Evolutionary conservation across 1,140 invertebrate species (phyloP).

Genomic region (Stenopsyche tienmushanensis): DNA sequence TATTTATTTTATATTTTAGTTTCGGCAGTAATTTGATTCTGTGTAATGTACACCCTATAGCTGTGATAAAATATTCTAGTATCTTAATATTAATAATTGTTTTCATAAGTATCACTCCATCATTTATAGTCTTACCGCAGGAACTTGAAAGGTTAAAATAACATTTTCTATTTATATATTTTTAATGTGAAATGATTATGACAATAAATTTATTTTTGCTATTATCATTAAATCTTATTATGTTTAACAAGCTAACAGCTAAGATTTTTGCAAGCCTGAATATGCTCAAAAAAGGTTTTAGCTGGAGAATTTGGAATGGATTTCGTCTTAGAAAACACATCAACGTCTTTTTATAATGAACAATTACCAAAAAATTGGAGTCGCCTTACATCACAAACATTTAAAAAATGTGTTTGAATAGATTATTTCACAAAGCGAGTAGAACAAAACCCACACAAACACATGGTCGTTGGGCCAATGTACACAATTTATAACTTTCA

Average conservation of each 20-base stretch:
- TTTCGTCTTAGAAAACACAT: constrained; percentile 76
- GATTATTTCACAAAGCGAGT: constrained; percentile 71
- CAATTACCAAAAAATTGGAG: constrained; percentile 80
- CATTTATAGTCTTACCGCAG: constrained; percentile 82
- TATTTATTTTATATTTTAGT: constrained; percentile 46
- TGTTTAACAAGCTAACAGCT: constrained; percentile 76
- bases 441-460: constrained; percentile 74
- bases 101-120: constrained; percentile 75
- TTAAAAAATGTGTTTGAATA: constrained; percentile 84
- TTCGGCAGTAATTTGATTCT: constrained; percentile 79
- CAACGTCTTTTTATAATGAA: constrained; percentile 79
- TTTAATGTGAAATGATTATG: constrained; percentile 4
- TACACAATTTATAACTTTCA: constrained; percentile 72
- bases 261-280: constrained; percentile 71
- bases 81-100: too few relatives aligned
- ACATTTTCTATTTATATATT: too few relatives aligned
- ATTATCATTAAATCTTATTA: constrained; percentile 30
- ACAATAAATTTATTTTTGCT: background rate
- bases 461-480: constrained; percentile 86
- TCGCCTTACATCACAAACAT: constrained; percentile 77
- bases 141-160: constrained; percentile 70
- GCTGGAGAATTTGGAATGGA: constrained; percentile 91
- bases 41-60: too few relatives aligned
- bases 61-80: too few relatives aligned
- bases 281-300: constrained; percentile 75